These are phyloP conservation scores for Rhombomys opimus DNA, from an alignment of 2,113 vertebrate species.

Conservation along the genomic window DNA sequence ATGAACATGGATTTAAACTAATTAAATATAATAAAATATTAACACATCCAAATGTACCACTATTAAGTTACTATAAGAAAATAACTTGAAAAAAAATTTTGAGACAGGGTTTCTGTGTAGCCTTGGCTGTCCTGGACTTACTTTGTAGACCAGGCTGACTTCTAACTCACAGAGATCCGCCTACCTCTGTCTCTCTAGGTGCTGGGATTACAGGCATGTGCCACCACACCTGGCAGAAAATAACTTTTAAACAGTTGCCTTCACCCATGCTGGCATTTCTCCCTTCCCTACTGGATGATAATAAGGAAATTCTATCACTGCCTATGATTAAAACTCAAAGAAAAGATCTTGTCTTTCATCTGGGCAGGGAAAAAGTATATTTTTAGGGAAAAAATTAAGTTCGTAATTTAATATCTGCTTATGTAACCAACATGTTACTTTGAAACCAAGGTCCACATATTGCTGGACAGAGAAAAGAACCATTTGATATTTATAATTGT, in stretches of 20 bases:
- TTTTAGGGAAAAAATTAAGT: conserved; percentile 6
- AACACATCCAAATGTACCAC: conserved; percentile 62
- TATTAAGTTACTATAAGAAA: conserved; percentile 68
- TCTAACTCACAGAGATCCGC: no score
- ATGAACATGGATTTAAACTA: conserved; percentile 59
- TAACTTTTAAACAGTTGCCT: not conserved
- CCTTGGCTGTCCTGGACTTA: no score
- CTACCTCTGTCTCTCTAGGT: no score
- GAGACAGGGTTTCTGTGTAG: no score
- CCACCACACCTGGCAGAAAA: no score
- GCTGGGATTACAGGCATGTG: no score
- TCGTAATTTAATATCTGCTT: conserved; percentile 60
- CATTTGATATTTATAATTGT: conserved; percentile 62
- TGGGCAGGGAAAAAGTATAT: not conserved
- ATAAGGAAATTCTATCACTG: not conserved
- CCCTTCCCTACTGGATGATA: not conserved
- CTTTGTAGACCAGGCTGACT: no score
- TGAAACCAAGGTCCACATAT: conserved; percentile 75
- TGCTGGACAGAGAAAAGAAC: conserved; percentile 65
- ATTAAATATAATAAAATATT: conserved; percentile 69
- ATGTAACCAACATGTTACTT: conserved; percentile 59
- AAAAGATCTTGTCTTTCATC: conserved; percentile 60
- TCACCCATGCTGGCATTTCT: not conserved
- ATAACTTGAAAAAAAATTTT: not conserved
- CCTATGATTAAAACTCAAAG: not conserved